Conservation (phyloP, 2,888 invertebrate species). For the Hypena proboscidalis region DNA sequence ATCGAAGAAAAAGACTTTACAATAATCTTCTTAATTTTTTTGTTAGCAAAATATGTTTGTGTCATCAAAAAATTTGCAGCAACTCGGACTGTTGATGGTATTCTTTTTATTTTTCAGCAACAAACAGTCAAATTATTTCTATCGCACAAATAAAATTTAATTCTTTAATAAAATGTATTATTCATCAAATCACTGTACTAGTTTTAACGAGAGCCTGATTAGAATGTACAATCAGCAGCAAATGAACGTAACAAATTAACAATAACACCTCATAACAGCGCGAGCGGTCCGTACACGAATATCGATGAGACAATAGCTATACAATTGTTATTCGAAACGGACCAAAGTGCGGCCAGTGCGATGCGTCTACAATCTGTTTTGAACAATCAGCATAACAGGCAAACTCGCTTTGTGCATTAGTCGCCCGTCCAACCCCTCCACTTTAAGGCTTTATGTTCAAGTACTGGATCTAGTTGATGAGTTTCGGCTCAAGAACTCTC, state of each 20-base stretch:
- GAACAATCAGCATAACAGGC: constrained; percentile 62
- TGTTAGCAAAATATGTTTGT: too few species aligned
- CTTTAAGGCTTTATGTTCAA: constrained; percentile 42
- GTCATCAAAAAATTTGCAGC: too few species aligned
- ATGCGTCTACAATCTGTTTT: constrained; percentile 59
- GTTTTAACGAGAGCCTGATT: too few species aligned
- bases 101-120: too few species aligned
- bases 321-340: constrained; percentile 53
- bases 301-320: constrained; percentile 30
- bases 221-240: background rate
- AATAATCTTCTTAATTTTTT: too few species aligned
- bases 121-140: too few species aligned
- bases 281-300: constrained; percentile 17
- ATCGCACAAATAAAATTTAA: too few species aligned
- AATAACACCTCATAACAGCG: constrained; percentile 12
- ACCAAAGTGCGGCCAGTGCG: constrained; percentile 22
- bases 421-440: constrained; percentile 35
- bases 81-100: too few species aligned
- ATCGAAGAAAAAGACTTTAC: too few species aligned
- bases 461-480: constrained; percentile 40
- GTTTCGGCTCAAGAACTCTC: constrained; percentile 40
- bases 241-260: constrained; percentile 2
- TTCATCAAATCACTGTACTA: too few species aligned
- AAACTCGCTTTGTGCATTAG: constrained; percentile 65
- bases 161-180: too few species aligned